Percentiles rank a stretch among this genome's conserved stretches.
These are phyloP conservation scores for Grapholita molesta DNA, from an alignment of 1,140 invertebrate species.

Conservation along the genomic window DNA sequence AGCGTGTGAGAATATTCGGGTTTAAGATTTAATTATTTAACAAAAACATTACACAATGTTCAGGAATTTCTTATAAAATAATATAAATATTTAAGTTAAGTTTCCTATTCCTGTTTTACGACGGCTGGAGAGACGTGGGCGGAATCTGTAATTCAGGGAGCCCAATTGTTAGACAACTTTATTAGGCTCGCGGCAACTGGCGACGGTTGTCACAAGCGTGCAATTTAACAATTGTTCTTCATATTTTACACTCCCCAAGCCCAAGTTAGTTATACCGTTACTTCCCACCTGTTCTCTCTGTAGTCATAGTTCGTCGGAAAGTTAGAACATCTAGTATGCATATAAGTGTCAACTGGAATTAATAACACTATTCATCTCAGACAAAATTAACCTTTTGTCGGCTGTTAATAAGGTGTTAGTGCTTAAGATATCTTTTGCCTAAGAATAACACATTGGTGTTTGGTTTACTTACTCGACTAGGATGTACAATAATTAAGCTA, in stretches of 20 bases:
- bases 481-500: not conserved
- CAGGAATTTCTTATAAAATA: not conserved
- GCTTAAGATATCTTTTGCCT: not conserved
- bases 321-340: slow-evolving; percentile 40
- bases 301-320: slow-evolving; percentile 48
- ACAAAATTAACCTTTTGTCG: not conserved
- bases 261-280: not conserved
- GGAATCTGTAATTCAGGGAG: slow-evolving; percentile 1
- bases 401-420: not conserved
- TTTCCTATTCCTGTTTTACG: not conserved
- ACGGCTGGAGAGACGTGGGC: not conserved
- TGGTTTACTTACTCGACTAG: not conserved
- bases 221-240: slow-evolving; percentile 6
- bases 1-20: too few species aligned
- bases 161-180: slow-evolving; percentile 8
- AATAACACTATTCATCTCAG: slow-evolving; percentile 30
- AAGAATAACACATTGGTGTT: not conserved
- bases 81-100: not conserved
- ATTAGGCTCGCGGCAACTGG: not conserved
- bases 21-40: too few species aligned
- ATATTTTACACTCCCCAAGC: not conserved
- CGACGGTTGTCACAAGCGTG: not conserved
- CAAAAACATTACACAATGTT: not conserved
- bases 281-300: slow-evolving; percentile 28
- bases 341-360: slow-evolving; percentile 28